A percentile compares a stretch with the other conserved stretches of the same genome.
phyloP scores from a whole-genome alignment of 2,888 invertebrate species.

The Amiota minor region DNA sequence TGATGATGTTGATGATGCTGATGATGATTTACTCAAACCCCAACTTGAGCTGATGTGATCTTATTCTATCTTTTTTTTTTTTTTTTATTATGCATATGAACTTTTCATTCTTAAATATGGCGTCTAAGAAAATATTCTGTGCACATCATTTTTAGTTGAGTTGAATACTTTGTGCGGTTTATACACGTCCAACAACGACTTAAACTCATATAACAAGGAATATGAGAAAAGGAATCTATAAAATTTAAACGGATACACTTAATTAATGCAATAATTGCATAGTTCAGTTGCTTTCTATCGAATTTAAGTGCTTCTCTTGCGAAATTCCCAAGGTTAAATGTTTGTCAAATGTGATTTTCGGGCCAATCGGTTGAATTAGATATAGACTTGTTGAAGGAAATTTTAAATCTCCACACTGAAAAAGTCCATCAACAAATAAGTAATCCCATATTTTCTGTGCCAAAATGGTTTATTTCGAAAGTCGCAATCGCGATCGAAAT shows the following conservation, averaged over 20 bases:
- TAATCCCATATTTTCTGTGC: background rate
- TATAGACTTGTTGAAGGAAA: too few species aligned
- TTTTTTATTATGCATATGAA: constrained; percentile 53
- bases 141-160: constrained; percentile 54
- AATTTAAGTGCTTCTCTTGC: too few species aligned
- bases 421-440: too few species aligned
- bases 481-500: constrained; percentile 55
- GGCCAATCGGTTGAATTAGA: too few species aligned
- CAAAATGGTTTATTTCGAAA: constrained; percentile 57
- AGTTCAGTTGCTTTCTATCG: constrained; percentile 24
- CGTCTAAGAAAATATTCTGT: constrained; percentile 43
- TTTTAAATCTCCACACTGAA: too few species aligned
- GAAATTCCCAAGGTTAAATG: too few species aligned
- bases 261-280: constrained; percentile 44
- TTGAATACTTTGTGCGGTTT: constrained; percentile 52
- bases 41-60: too few species aligned
- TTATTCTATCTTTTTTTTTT: constrained; percentile 46
- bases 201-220: background rate
- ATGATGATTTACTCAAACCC: too few species aligned
- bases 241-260: constrained; percentile 41
- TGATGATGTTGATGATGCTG: too few species aligned
- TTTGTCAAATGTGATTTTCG: too few species aligned
- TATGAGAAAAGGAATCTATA: too few species aligned
- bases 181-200: constrained; percentile 43
- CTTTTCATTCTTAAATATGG: constrained; percentile 44